These are phyloP conservation scores for Drosophila subquinaria DNA, from an alignment of 2,888 invertebrate species.

Conservation along the genomic window DNA sequence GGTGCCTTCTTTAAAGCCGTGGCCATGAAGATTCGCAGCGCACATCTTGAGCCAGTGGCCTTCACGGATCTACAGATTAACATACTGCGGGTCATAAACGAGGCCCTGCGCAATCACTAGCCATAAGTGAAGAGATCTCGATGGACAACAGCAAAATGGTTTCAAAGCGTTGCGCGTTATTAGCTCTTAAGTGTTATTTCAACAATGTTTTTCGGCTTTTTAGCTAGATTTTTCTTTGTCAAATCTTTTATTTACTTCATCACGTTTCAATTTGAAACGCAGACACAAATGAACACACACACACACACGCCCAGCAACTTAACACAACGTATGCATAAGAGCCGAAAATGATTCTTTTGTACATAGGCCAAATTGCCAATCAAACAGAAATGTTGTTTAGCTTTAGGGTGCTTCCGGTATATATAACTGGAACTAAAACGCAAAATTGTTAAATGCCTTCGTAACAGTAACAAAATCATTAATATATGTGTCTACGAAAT, in stretches of 20 bases:
- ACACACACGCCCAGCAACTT: constrained; percentile 8
- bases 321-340: constrained; percentile 20
- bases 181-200: constrained; percentile 69
- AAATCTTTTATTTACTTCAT: constrained; percentile 39
- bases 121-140: constrained; percentile 13
- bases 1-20: constrained; percentile 84
- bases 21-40: constrained; percentile 84
- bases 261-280: constrained; percentile 31
- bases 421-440: constrained; percentile 55
- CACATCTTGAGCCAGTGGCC: constrained; percentile 81
- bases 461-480: constrained; percentile 32
- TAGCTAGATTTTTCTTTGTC: constrained; percentile 17
- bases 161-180: constrained; percentile 47
- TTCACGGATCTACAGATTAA: constrained; percentile 84
- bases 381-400: constrained; percentile 50
- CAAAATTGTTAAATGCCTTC: constrained; percentile 39
- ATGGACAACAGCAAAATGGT: constrained; percentile 26
- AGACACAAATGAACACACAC: constrained; percentile 14
- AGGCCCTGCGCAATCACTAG: constrained; percentile 79
- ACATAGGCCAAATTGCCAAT: constrained; percentile 28
- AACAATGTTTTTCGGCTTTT: constrained; percentile 36
- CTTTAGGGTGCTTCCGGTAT: constrained; percentile 48
- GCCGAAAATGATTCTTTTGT: constrained; percentile 24
- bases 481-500: constrained; percentile 44
- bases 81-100: constrained; percentile 82